Evolutionary conservation across 2,888 invertebrate genomes (phyloP), one percentile per base, ranked within the genome.

Genomic region (Myathropa florea): DNA sequence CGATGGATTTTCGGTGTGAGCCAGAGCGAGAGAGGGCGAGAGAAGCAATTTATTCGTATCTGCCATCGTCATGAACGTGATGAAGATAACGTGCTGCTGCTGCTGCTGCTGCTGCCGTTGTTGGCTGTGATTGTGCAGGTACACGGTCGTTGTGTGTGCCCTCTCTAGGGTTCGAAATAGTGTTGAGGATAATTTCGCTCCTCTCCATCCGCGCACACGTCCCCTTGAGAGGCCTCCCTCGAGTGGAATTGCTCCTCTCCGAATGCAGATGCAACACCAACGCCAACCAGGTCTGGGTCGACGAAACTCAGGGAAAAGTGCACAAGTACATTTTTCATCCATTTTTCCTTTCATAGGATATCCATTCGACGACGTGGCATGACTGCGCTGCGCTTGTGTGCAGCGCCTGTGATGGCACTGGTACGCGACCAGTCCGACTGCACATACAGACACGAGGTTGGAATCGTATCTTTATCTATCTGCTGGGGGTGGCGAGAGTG

Each of bases 201-300:
- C 36, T 33, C 28, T 39, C 10, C 23, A 9, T 10, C 33, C 36
- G 24, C 24, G 55, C 53, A 60, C 46, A 33, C 9, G 10, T 33
- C 33, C 72, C 59, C 71, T 72, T 72, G 71, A 71, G 65, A 53
- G 55, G 36, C 36, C 63, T 33, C 28, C 36, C 60, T 64, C 23
- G 55, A 46, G 30, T 59, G 59, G 33, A 30, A 33, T 33, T 61
- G 26, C 30, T 63, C 21, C 46, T 9, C 14, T 64, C 12, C 71
- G 39, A 70, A 18, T 72, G 79, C 79, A 84, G 67, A 85, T 79
- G 78, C 71, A 77, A 39, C 63, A 63, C 78, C 82, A 86, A 86
- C 78, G 61, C 24, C 83, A 86, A 83, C 71, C 86, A 86, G 86
- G 86, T 86, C 86, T 86, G 86, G 86, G 86, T 86, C 86, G 86